Evolutionary conservation across 1,140 invertebrate species (phyloP).

Genomic region (Drosophila carrolli): DNA sequence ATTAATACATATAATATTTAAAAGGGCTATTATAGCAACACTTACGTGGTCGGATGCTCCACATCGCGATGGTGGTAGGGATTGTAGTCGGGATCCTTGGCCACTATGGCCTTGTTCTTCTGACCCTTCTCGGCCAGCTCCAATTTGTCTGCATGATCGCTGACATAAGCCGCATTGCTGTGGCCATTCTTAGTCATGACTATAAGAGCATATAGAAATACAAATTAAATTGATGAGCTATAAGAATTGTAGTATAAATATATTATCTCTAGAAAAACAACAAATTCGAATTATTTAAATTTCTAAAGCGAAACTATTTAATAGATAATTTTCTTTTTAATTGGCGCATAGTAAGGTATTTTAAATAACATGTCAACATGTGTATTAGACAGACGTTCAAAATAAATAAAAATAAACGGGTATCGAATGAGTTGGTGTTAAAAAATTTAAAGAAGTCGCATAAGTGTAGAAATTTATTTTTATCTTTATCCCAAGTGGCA

Average conservation of each 20-base stretch:
- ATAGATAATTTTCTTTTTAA: neutral
- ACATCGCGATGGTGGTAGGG: constrained; percentile 88
- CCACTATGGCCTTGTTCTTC: constrained; percentile 70
- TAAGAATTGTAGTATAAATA: too few species aligned
- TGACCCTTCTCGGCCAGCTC: constrained; percentile 85
- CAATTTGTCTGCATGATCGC: constrained; percentile 77
- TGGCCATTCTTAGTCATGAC: constrained; percentile 83
- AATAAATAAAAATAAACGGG: too few species aligned
- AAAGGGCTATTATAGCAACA: neutral
- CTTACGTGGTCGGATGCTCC: constrained; percentile 90
- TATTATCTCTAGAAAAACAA: too few species aligned
- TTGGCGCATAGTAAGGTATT: too few species aligned
- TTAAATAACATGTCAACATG: too few species aligned
- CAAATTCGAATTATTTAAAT: neutral
- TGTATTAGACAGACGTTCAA: too few species aligned
- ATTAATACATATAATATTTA: neutral
- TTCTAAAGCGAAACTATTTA: neutral
- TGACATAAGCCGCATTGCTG: constrained; percentile 75
- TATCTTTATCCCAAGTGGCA: too few species aligned
- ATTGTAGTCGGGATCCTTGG: constrained; percentile 86
- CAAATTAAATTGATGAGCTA: neutral
- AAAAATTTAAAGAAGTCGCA: too few species aligned
- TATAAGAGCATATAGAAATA: constrained; percentile 6
- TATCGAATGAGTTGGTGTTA: too few species aligned
- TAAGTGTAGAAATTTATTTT: too few species aligned